Evolutionary conservation across 2,113 vertebrate species (phyloP).

Genomic region (Callorhinus ursinus): DNA sequence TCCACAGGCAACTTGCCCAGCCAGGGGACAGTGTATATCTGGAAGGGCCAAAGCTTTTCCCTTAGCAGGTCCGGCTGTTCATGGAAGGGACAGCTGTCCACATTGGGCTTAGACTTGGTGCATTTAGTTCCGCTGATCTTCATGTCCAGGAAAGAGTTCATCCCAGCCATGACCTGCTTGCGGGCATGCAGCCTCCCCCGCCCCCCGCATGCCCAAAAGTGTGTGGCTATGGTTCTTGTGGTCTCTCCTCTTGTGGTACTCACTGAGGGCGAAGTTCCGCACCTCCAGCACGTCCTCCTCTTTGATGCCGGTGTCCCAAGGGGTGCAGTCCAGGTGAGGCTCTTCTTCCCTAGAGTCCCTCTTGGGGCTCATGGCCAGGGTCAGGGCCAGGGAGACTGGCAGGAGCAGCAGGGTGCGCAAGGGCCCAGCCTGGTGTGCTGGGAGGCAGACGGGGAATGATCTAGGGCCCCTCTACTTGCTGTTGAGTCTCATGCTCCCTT

Average conservation of each 20-base stretch:
- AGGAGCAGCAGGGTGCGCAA: neutral
- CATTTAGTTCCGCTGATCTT: constrained; percentile 76
- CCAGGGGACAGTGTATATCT: constrained; percentile 81
- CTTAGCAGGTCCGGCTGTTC: constrained; percentile 24
- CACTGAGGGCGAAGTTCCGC: neutral
- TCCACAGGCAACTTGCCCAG: constrained; percentile 45
- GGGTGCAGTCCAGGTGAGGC: neutral
- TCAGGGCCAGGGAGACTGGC: neutral
- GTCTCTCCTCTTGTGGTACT: neutral
- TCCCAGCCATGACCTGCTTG: neutral
- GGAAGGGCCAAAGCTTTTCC: constrained; percentile 72
- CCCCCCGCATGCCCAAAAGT: neutral
- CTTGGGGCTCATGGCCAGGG: neutral
- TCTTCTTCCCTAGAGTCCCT: neutral
- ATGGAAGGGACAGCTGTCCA: constrained; percentile 75
- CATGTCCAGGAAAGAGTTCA: neutral
- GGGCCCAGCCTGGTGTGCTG: neutral
- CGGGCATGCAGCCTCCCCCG: accelerated
- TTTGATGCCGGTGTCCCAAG: neutral
- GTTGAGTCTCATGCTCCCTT: neutral
- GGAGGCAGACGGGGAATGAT: neutral
- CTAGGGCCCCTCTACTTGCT: neutral
- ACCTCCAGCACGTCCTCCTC: neutral
- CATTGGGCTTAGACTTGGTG: constrained; percentile 74
- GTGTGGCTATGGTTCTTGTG: neutral